These are phyloP conservation scores for Spea bombifrons DNA, from an alignment of 2,113 vertebrate genomes.

Conservation along the genomic window DNA sequence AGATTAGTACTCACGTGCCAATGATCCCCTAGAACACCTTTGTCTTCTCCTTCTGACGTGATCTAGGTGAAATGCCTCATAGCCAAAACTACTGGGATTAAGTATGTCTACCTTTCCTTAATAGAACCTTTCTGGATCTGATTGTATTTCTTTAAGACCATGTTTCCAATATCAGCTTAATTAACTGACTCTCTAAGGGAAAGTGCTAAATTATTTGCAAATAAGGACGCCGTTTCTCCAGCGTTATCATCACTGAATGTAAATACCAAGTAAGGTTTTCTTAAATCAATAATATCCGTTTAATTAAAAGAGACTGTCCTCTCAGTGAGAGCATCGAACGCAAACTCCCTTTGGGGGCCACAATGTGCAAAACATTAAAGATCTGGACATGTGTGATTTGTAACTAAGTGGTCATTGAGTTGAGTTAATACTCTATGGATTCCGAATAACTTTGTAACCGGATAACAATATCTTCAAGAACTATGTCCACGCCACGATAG, in stretches of 20 bases:
- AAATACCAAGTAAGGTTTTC: constrained; percentile 40
- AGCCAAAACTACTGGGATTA: too few species aligned
- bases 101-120: not conserved
- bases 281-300: constrained; percentile 44
- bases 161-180: constrained; percentile 30
- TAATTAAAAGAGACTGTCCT: constrained; percentile 39
- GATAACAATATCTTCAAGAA: not conserved
- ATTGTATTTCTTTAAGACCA: constrained; percentile 10
- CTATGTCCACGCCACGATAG: too few species aligned
- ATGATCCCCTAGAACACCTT: too few species aligned
- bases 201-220: constrained; percentile 33
- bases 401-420: not conserved
- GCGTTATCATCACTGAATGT: constrained; percentile 41
- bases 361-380: constrained; percentile 18
- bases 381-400: constrained; percentile 19
- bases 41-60: too few species aligned
- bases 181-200: constrained; percentile 30
- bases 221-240: constrained; percentile 27
- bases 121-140: constrained; percentile 5
- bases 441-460: not conserved
- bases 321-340: not conserved
- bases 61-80: too few species aligned
- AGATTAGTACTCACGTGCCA: too few species aligned
- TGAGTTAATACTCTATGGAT: not conserved
- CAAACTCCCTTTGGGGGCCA: constrained; percentile 8